phyloP scores from a whole-genome alignment of 1,140 invertebrate genomes.

The Bombus waltoni region DNA sequence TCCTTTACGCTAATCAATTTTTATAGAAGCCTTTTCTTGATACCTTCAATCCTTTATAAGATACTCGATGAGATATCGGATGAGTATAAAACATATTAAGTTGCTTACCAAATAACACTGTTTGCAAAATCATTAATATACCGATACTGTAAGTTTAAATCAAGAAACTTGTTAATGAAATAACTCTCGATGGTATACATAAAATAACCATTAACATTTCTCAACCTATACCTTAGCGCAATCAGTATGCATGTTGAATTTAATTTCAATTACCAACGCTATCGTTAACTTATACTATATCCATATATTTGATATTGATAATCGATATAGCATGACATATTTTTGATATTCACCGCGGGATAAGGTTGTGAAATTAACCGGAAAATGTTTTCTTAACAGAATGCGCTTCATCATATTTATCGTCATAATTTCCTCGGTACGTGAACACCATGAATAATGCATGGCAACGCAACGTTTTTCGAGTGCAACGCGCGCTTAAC shows the following conservation, averaged over 20 bases:
- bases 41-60: too few species aligned
- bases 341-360: not conserved
- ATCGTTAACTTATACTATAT: not conserved
- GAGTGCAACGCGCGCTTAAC: constrained; percentile 8
- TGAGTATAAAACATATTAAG: too few species aligned
- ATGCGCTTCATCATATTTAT: constrained; percentile 25
- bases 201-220: not conserved
- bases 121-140: not conserved
- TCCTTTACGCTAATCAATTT: too few species aligned
- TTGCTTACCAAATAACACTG: too few species aligned
- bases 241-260: not conserved
- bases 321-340: not conserved
- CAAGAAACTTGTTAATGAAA: not conserved
- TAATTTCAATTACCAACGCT: not conserved
- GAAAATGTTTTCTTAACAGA: constrained; percentile 8
- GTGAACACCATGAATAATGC: constrained; percentile 28
- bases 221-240: not conserved
- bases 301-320: not conserved
- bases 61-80: too few species aligned
- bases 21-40: too few species aligned
- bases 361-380: not conserved
- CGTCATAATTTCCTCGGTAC: constrained; percentile 20
- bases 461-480: constrained; percentile 23
- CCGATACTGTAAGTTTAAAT: not conserved
- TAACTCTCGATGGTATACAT: not conserved